These are phyloP conservation scores for Lochmaea crataegi DNA, from an alignment of 2,888 invertebrate genomes.

Conservation along the genomic window DNA sequence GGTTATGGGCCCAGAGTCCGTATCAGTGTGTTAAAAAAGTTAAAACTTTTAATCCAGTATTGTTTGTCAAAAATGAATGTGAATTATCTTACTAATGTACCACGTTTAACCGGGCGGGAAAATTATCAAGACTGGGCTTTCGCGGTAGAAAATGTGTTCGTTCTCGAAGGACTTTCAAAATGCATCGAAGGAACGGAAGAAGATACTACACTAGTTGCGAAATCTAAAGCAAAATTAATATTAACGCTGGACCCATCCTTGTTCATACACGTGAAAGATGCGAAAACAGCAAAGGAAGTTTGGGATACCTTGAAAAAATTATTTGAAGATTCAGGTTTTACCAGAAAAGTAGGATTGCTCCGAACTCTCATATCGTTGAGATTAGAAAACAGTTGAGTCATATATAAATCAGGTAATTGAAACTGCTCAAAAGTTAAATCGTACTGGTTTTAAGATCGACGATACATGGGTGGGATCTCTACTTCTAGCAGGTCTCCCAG, in stretches of 20 bases:
- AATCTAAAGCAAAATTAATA: constrained; percentile 35
- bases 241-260: constrained; percentile 47
- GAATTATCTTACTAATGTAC: too few relatives aligned
- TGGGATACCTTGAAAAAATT: constrained; percentile 45
- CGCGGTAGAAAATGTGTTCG: constrained; percentile 42
- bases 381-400: constrained; percentile 19
- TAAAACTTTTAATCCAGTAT: too few relatives aligned
- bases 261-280: constrained; percentile 50
- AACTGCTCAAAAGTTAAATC: constrained; percentile 40
- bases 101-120: constrained; percentile 15
- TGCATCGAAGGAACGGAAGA: constrained; percentile 38
- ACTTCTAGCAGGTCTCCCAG: constrained; percentile 50
- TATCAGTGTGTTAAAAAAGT: too few relatives aligned
- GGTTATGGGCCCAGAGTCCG: too few relatives aligned
- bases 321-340: constrained; percentile 38
- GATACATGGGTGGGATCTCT: constrained; percentile 53
- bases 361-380: constrained; percentile 40
- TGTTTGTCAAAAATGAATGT: too few relatives aligned
- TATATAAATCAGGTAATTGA: constrained; percentile 39
- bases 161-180: constrained; percentile 42
- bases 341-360: constrained; percentile 42
- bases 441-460: constrained; percentile 42
- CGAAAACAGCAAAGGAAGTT: constrained; percentile 44
- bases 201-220: constrained; percentile 23
- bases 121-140: constrained; percentile 47